phyloP scores from a whole-genome alignment of 2,113 vertebrate genomes.

The Rhombomys opimus region DNA sequence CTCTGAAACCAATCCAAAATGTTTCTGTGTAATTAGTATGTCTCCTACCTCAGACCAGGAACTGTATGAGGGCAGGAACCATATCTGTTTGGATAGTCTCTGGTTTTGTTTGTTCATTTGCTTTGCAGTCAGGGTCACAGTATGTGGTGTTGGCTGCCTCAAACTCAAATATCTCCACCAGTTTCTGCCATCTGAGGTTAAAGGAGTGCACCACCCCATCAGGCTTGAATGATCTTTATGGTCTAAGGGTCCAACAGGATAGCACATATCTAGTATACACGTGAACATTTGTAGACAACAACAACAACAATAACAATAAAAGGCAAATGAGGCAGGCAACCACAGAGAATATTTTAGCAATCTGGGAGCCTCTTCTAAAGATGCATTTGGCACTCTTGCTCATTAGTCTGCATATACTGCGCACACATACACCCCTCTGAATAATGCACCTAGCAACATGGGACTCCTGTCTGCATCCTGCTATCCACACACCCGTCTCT shows the following conservation, averaged over 20 bases:
- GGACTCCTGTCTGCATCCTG: not conserved
- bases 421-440: not conserved
- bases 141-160: not conserved
- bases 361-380: not conserved
- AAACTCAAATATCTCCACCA: not conserved
- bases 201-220: not conserved
- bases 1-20: not conserved
- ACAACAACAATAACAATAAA: not conserved
- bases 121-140: not conserved
- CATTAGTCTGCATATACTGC: not conserved
- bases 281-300: not conserved
- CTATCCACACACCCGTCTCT: not conserved
- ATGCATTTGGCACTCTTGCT: not conserved
- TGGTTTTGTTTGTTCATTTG: not conserved
- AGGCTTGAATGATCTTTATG: not conserved
- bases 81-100: not conserved
- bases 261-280: not conserved
- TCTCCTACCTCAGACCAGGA: not conserved
- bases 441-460: not conserved
- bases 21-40: not conserved
- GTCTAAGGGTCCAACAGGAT: not conserved
- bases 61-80: not conserved
- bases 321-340: not conserved
- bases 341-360: not conserved
- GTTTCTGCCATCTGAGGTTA: not conserved